These are phyloP conservation scores for Sebastes diploproa DNA, from an alignment of 2,797 vertebrate genomes.

Conservation along the genomic window DNA sequence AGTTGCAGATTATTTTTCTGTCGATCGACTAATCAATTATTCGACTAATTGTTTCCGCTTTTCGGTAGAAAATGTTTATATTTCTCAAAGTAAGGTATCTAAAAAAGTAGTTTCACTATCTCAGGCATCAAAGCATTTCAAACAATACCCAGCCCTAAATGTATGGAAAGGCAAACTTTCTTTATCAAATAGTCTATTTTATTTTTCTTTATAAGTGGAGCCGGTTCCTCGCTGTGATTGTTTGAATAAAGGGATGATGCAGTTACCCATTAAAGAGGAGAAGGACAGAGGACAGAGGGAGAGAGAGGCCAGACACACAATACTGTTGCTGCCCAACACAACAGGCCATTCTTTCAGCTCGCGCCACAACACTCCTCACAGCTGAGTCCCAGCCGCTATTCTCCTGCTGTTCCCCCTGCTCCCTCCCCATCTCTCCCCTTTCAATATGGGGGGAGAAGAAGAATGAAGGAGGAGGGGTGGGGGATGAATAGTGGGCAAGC, in stretches of 20 bases:
- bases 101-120: neutral
- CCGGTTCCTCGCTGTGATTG: conserved; percentile 49
- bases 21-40: neutral
- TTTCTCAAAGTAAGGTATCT: neutral
- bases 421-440: conserved; percentile 66
- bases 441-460: conserved; percentile 56
- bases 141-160: conserved; percentile 3
- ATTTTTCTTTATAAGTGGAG: neutral
- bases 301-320: conserved; percentile 72
- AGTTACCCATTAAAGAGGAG: conserved; percentile 53
- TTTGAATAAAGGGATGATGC: conserved; percentile 59
- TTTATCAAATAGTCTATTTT: conserved; percentile 26
- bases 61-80: neutral
- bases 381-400: conserved; percentile 75
- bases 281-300: conserved; percentile 45
- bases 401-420: conserved; percentile 74
- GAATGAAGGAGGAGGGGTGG: conserved; percentile 41
- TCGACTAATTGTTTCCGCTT: neutral
- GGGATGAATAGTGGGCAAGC: conserved; percentile 50
- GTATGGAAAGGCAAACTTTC: neutral
- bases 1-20: neutral
- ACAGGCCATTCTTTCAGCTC: conserved; percentile 79
- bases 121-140: neutral
- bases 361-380: conserved; percentile 75
- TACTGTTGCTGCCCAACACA: conserved; percentile 73